Conservation (phyloP, 2,113 vertebrate species). For the Pipa parva region DNA sequence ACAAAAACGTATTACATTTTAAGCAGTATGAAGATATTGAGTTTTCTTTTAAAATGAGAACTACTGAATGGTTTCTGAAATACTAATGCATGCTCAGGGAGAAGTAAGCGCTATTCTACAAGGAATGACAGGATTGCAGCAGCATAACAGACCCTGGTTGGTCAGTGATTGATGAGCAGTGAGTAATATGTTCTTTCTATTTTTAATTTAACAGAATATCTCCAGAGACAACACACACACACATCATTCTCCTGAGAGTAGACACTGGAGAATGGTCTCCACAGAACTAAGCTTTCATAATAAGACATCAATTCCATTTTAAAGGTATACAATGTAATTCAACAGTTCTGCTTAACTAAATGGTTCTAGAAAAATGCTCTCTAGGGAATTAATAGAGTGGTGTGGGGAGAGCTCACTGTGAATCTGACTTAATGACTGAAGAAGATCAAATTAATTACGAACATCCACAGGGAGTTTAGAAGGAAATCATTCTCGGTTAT, state of each 20-base stretch:
- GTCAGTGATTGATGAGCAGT: conserved; percentile 49
- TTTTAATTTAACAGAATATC: conserved; percentile 54
- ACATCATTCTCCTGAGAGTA: conserved; percentile 32
- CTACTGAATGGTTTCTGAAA: too few species aligned
- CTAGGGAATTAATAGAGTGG: conserved; percentile 71
- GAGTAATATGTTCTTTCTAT: conserved; percentile 54
- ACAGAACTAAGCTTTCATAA: conserved; percentile 74
- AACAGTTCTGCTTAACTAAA: conserved; percentile 73
- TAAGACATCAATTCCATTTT: conserved; percentile 80
- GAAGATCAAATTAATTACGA: conserved; percentile 79
- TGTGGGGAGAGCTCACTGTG: conserved; percentile 60
- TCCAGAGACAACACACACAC: conserved; percentile 50
- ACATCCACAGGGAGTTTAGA: conserved; percentile 65
- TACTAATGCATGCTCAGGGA: too few species aligned
- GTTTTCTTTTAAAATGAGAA: too few species aligned
- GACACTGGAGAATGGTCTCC: conserved; percentile 57
- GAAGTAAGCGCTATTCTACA: not conserved
- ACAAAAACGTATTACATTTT: too few species aligned
- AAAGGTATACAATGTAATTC: conserved; percentile 75
- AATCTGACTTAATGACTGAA: conserved; percentile 72
- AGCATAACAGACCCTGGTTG: conserved; percentile 8
- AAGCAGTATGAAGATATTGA: too few species aligned
- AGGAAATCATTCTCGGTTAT: conserved; percentile 53
- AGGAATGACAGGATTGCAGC: not conserved
- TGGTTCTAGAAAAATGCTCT: conserved; percentile 72